Conservation (phyloP, 2,113 vertebrate genomes). For the Planiliza haematocheilus region DNA sequence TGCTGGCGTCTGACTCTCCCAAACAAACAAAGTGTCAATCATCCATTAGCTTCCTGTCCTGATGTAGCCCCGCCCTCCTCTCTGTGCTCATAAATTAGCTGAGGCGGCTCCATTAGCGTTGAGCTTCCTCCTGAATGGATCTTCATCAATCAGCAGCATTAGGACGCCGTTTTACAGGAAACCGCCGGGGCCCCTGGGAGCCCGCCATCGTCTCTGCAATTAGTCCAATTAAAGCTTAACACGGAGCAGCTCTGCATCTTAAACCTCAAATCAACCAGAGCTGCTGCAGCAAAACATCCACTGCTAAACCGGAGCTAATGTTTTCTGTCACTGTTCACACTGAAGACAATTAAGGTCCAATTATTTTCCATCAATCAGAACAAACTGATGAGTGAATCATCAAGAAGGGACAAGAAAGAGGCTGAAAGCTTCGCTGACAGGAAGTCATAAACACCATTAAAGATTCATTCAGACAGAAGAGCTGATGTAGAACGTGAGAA, state of each 20-base stretch:
- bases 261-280: neutral
- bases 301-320: too few relatives aligned
- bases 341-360: too few relatives aligned
- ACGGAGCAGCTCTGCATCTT: neutral
- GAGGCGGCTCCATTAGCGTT: slow-evolving; percentile 62
- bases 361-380: too few relatives aligned
- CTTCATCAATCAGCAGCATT: slow-evolving; percentile 47
- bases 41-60: neutral
- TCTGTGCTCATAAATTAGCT: slow-evolving; percentile 68
- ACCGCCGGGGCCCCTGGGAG: slow-evolving; percentile 44
- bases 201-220: slow-evolving; percentile 21
- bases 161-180: slow-evolving; percentile 44
- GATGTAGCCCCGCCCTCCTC: slow-evolving; percentile 11
- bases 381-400: too few relatives aligned
- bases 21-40: too few relatives aligned
- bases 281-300: neutral
- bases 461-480: slow-evolving; percentile 13
- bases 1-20: too few relatives aligned
- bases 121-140: slow-evolving; percentile 53
- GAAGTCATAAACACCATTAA: slow-evolving; percentile 25
- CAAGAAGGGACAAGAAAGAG: too few relatives aligned
- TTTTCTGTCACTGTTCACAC: too few relatives aligned
- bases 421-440: neutral
- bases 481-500: neutral
- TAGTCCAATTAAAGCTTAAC: slow-evolving; percentile 27